Conservation (phyloP, 2,797 vertebrate species). For the Lerista edwardsae region DNA sequence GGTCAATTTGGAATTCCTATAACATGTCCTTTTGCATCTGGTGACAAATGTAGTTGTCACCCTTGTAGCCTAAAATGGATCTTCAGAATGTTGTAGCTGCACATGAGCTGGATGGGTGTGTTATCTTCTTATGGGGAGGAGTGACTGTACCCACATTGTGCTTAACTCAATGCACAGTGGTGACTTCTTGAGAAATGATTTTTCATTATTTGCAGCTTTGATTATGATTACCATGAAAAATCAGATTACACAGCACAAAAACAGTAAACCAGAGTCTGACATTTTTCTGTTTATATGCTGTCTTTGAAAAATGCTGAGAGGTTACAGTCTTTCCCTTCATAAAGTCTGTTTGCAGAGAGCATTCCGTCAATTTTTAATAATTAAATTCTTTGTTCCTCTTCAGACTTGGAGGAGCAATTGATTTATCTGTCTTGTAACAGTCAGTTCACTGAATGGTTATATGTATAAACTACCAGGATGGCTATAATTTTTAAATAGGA, state of each 20-base stretch:
- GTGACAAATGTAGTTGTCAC: not conserved
- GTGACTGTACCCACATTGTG: not conserved
- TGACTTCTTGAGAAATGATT: not conserved
- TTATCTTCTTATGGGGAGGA: not conserved
- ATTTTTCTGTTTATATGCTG: not conserved
- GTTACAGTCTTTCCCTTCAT: not conserved
- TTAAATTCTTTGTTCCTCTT: not conserved
- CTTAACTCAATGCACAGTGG: not conserved
- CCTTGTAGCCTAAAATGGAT: not conserved
- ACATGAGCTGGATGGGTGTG: not conserved
- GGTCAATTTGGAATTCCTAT: too few species aligned
- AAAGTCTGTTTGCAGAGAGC: not conserved
- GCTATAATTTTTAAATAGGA: not conserved
- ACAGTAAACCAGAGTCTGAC: not conserved
- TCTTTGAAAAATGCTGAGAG: not conserved
- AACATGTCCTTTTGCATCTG: not conserved
- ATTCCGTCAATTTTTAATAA: too few species aligned
- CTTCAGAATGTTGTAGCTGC: not conserved
- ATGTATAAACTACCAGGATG: not conserved
- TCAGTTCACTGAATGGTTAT: not conserved
- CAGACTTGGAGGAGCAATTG: constrained; percentile 10
- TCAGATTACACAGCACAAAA: not conserved
- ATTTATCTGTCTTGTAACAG: not conserved
- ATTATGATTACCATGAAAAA: not conserved
- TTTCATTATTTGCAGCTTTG: not conserved